phyloP scores from a whole-genome alignment of 1,140 invertebrate species.

The Zaprionus davidi region DNA sequence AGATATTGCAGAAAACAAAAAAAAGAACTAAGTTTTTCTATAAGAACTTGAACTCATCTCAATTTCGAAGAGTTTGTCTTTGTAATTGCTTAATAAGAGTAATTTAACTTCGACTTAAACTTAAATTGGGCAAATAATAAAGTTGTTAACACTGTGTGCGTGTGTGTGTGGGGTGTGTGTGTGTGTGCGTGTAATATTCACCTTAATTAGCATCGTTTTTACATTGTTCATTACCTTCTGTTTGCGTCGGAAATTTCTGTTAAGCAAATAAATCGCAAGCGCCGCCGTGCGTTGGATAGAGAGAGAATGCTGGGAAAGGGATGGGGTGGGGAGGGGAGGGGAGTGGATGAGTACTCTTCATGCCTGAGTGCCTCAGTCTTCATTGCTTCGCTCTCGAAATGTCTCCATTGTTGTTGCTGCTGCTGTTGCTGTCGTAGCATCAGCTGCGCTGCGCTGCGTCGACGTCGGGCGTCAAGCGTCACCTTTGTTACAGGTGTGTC shows the following conservation, averaged over 20 bases:
- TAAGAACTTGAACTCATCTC: neutral
- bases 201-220: constrained; percentile 42
- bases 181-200: constrained; percentile 27
- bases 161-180: constrained; percentile 9
- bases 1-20: neutral
- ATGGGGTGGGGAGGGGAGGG: neutral
- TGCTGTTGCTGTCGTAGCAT: constrained; percentile 12
- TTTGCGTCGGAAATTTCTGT: constrained; percentile 64
- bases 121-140: constrained; percentile 11
- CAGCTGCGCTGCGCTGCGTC: constrained; percentile 21
- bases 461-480: constrained; percentile 18
- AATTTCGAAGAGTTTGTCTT: neutral
- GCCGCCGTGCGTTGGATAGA: neutral
- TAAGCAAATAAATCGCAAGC: constrained; percentile 65
- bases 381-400: constrained; percentile 58
- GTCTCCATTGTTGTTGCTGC: constrained; percentile 49
- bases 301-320: neutral
- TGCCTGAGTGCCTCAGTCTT: constrained; percentile 60
- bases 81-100: constrained; percentile 1
- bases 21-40: neutral
- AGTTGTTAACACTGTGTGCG: neutral
- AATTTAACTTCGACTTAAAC: neutral
- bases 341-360: constrained; percentile 19
- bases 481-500: constrained; percentile 70
- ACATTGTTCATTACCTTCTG: constrained; percentile 36